phyloP scores from a whole-genome alignment of 2,888 invertebrate species.

The Fragum sueziense region DNA sequence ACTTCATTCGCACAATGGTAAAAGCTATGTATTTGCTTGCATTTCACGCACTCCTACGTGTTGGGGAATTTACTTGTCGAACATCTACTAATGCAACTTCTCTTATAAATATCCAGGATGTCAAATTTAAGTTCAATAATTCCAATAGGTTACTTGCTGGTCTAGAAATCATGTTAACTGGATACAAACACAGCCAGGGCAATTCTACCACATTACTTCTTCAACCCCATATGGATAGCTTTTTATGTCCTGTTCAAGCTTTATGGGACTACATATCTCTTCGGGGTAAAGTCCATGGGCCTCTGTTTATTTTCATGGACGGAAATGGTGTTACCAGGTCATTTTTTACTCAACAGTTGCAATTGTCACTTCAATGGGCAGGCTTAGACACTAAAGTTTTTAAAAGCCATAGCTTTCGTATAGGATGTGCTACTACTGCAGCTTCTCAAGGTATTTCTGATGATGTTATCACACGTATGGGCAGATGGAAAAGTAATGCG shows the following conservation, averaged over 20 bases:
- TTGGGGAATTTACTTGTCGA: constrained; percentile 36
- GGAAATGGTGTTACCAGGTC: constrained; percentile 19
- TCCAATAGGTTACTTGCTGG: neutral
- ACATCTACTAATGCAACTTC: neutral
- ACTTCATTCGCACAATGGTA: neutral
- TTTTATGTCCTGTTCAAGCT: constrained; percentile 33
- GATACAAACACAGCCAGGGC: constrained; percentile 31
- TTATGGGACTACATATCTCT: neutral
- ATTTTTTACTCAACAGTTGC: constrained; percentile 21
- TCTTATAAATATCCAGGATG: neutral
- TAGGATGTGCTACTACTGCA: constrained; percentile 10
- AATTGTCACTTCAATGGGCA: neutral
- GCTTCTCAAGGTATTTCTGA: constrained; percentile 6
- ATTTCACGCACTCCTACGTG: constrained; percentile 26
- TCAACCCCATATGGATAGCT: neutral
- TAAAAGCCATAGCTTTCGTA: no score
- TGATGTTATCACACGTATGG: no score
- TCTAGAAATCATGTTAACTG: neutral
- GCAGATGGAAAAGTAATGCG: constrained; percentile 2
- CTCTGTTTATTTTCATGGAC: constrained; percentile 13
- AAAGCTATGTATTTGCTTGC: constrained; percentile 34
- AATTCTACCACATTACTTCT: neutral
- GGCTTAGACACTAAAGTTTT: constrained; percentile 18
- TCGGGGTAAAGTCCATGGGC: neutral
- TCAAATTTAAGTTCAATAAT: neutral